These are phyloP conservation scores for Sphinx pinastri DNA, from an alignment of 2,888 invertebrate genomes.

Conservation along the genomic window DNA sequence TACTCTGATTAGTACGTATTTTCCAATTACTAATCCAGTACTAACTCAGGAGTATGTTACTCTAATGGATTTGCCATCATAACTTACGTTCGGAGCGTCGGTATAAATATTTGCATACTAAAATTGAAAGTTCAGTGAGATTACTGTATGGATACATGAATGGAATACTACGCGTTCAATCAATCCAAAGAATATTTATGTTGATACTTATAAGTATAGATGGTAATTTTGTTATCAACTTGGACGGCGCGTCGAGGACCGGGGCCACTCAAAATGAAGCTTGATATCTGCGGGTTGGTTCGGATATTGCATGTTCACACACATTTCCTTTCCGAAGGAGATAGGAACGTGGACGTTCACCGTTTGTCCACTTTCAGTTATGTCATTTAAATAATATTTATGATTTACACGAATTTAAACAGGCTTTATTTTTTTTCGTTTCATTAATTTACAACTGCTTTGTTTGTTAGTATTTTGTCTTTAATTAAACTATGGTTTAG, in stretches of 20 bases:
- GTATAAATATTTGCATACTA: neutral
- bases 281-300: conserved; percentile 39
- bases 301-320: conserved; percentile 58
- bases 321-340: conserved; percentile 46
- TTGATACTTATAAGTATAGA: conserved; percentile 20
- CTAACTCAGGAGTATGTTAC: no score
- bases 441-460: neutral
- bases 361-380: neutral
- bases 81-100: neutral
- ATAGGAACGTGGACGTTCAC: conserved; percentile 40
- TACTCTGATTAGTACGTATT: no score
- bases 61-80: no score
- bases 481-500: no score
- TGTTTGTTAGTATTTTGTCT: no score
- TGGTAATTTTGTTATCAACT: conserved; percentile 51
- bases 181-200: neutral
- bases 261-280: conserved; percentile 32
- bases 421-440: neutral
- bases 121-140: neutral
- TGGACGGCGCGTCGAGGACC: conserved; percentile 28
- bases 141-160: neutral
- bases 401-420: neutral
- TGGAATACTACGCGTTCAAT: neutral
- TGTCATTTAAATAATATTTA: neutral
- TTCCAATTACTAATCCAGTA: no score